These are phyloP conservation scores for Gastrophryne carolinensis DNA, from an alignment of 2,797 vertebrate genomes.

Conservation along the genomic window DNA sequence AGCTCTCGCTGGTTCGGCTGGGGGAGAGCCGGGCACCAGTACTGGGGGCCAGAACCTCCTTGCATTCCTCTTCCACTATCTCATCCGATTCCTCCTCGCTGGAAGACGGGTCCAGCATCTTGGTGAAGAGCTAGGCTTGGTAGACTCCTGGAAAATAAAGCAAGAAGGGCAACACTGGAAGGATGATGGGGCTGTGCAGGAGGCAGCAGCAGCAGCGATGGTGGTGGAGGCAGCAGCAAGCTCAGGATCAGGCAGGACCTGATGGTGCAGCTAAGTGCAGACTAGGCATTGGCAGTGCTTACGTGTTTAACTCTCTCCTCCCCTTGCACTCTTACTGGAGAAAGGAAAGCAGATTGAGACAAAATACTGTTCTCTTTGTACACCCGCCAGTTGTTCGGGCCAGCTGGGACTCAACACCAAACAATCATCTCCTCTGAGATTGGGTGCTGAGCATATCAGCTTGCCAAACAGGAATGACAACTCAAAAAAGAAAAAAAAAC, in stretches of 20 bases:
- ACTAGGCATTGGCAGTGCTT: constrained; percentile 77
- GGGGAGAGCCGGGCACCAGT: constrained; percentile 77
- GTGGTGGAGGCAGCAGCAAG: background rate
- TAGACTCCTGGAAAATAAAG: too few species aligned
- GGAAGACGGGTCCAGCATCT: constrained; percentile 94
- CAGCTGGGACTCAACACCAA: too few species aligned
- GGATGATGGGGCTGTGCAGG: background rate
- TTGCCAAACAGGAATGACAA: too few species aligned
- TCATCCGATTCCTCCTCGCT: constrained; percentile 95
- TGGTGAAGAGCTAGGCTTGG: too few species aligned
- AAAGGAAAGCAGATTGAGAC: constrained; percentile 48
- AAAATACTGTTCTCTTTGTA: constrained; percentile 13
- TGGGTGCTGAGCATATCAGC: too few species aligned
- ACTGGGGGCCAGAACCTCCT: constrained; percentile 80
- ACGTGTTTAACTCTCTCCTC: constrained; percentile 86
- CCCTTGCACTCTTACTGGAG: constrained; percentile 61
- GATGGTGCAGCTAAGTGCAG: constrained; percentile 70
- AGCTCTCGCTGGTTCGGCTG: constrained; percentile 79
- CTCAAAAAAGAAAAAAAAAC: too few species aligned
- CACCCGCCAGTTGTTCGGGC: background rate
- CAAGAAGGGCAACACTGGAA: background rate
- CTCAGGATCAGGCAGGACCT: constrained; percentile 60
- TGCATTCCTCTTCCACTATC: constrained; percentile 82
- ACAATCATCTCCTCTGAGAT: too few species aligned
- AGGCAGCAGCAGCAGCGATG: background rate